Percentiles rank a stretch among this genome's conserved stretches.
phyloP scores from a whole-genome alignment of 2,113 vertebrate species.

The Mesitornis unicolor region DNA sequence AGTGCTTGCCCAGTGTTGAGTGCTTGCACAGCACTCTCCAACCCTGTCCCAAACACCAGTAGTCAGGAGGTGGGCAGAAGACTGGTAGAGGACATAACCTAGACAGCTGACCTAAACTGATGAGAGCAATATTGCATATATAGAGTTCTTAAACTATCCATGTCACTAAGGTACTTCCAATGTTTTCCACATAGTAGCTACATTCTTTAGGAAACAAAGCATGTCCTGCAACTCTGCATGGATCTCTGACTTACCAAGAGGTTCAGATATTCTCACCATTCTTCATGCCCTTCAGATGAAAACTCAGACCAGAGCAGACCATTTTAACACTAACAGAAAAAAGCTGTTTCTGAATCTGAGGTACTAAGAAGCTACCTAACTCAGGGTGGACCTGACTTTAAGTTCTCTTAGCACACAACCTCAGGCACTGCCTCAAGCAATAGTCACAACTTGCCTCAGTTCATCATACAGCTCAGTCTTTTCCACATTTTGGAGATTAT shows the following conservation, averaged over 20 bases:
- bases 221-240: not conserved
- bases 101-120: not conserved
- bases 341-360: not conserved
- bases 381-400: not conserved
- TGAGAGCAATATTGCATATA: too few relatives aligned
- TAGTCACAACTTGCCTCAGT: not conserved
- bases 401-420: not conserved
- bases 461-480: not conserved
- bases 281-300: not conserved
- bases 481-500: not conserved
- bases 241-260: not conserved
- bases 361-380: not conserved
- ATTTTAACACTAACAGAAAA: not conserved
- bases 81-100: not conserved
- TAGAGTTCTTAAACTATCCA: not conserved
- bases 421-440: not conserved
- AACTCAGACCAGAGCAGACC: not conserved
- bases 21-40: not conserved
- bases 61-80: not conserved
- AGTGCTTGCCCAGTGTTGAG: rapidly evolving
- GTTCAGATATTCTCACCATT: not conserved
- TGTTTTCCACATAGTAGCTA: not conserved
- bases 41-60: not conserved
- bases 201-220: not conserved
- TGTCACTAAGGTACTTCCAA: not conserved